These are phyloP conservation scores for Mugil cephalus DNA, from an alignment of 2,113 vertebrate species.

Conservation along the genomic window DNA sequence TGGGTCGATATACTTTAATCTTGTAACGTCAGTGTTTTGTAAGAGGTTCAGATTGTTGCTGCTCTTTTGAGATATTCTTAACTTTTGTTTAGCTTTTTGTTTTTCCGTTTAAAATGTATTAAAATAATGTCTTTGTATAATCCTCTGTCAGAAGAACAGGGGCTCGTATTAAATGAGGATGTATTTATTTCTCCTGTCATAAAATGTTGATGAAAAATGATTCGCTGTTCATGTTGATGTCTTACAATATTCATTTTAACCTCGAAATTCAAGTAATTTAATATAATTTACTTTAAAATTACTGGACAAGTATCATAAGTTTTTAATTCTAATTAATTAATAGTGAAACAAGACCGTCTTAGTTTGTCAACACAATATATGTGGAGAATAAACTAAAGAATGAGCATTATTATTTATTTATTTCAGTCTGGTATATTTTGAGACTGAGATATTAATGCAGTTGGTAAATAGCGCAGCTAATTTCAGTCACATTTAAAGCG, in stretches of 20 bases:
- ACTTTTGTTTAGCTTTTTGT: slow-evolving; percentile 25
- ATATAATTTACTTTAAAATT: too few species aligned
- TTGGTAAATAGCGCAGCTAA: too few species aligned
- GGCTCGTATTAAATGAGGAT: slow-evolving; percentile 8
- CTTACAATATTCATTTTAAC: background rate
- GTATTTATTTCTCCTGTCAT: slow-evolving; percentile 64
- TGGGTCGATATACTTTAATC: slow-evolving; percentile 11
- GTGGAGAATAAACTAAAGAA: too few species aligned
- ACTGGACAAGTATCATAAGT: too few species aligned
- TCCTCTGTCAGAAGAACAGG: slow-evolving; percentile 32
- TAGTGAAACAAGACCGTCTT: too few species aligned
- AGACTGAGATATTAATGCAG: too few species aligned
- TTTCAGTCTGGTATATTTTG: too few species aligned
- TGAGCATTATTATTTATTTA: too few species aligned
- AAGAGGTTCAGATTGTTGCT: slow-evolving; percentile 34
- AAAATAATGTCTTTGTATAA: slow-evolving; percentile 38
- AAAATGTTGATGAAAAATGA: slow-evolving; percentile 36
- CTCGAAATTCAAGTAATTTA: too few species aligned
- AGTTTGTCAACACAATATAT: too few species aligned
- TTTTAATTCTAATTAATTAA: too few species aligned
- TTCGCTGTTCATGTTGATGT: background rate
- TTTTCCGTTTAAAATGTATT: slow-evolving; percentile 29
- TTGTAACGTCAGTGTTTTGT: slow-evolving; percentile 36
- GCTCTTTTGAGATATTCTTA: slow-evolving; percentile 37
- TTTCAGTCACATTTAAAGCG: too few species aligned